Conservation (phyloP, 1,140 invertebrate genomes). For the Polyergus mexicanus region DNA sequence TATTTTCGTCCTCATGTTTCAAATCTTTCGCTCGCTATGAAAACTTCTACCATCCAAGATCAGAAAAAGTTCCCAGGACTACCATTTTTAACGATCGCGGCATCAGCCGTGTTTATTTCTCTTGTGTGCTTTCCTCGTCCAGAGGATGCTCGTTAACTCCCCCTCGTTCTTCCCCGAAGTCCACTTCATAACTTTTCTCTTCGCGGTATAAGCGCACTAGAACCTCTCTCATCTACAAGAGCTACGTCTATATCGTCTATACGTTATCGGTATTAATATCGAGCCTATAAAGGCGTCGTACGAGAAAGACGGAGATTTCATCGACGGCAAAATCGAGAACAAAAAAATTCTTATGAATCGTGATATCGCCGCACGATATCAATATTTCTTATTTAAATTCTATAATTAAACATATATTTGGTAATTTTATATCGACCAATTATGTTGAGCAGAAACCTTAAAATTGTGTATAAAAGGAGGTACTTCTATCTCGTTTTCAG, state of each 20-base stretch:
- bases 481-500: slow-evolving; percentile 23
- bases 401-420: too few relatives aligned
- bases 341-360: not conserved
- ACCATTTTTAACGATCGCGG: slow-evolving; percentile 44
- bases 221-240: slow-evolving; percentile 41
- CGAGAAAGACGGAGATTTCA: not conserved
- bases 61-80: slow-evolving; percentile 48
- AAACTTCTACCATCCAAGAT: slow-evolving; percentile 33
- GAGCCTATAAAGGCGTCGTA: slow-evolving; percentile 8
- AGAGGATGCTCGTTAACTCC: slow-evolving; percentile 44
- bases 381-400: not conserved
- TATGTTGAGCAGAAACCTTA: not conserved
- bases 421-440: slow-evolving; percentile 8
- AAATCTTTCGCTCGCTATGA: not conserved
- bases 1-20: slow-evolving; percentile 1
- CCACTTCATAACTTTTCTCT: slow-evolving; percentile 64
- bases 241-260: slow-evolving; percentile 23
- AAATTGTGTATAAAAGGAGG: not conserved
- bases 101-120: slow-evolving; percentile 52
- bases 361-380: too few relatives aligned
- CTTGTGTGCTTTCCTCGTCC: slow-evolving; percentile 53
- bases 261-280: slow-evolving; percentile 60
- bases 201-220: slow-evolving; percentile 46
- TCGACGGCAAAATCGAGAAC: not conserved
- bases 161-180: slow-evolving; percentile 54